Conservation (phyloP, 2,797 vertebrate species). For the Sternotherus odoratus region DNA sequence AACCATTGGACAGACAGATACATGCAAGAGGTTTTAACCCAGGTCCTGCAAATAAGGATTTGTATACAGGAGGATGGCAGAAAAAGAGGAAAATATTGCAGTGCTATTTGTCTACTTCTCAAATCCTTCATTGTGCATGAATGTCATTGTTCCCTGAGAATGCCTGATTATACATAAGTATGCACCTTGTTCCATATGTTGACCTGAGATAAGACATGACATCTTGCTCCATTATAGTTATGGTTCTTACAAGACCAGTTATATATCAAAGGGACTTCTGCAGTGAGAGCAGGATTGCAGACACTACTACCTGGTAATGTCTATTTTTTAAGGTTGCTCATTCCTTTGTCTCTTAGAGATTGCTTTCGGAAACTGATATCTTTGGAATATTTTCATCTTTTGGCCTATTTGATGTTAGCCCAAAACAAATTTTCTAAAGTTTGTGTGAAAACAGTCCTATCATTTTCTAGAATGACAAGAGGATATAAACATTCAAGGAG, state of each 20-base stretch:
- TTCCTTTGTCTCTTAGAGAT: background rate
- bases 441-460: background rate
- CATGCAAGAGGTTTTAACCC: background rate
- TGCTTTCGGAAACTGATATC: background rate
- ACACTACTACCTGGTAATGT: background rate
- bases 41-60: background rate
- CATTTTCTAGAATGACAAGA: background rate
- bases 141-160: background rate
- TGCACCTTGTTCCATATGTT: background rate
- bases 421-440: slow-evolving; percentile 6
- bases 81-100: background rate
- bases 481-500: background rate
- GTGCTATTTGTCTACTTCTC: background rate
- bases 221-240: background rate
- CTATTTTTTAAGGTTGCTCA: background rate
- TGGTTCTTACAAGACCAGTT: background rate
- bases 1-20: background rate
- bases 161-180: background rate
- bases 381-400: background rate
- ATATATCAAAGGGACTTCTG: background rate
- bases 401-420: background rate
- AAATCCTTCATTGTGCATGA: background rate
- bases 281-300: background rate
- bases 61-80: background rate
- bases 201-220: background rate